Evolutionary conservation across 2,113 vertebrate species (phyloP), one percentile per base, ranked within the genome.

Genomic region (Bufo gargarizans): DNA sequence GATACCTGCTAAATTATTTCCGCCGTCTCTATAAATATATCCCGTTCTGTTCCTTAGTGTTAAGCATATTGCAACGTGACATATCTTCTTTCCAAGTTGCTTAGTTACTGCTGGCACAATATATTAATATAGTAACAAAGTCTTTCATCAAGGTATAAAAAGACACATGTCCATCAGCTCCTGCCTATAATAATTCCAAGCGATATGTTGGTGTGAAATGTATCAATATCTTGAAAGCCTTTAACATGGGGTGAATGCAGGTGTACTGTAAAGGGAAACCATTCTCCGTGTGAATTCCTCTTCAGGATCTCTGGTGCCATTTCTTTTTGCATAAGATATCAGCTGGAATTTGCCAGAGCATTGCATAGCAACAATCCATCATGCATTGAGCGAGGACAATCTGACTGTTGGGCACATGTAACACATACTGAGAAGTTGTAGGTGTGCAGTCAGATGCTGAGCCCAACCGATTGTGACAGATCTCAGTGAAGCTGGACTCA

Each of bases 31-130:
- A 84, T 84, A 84, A 84, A 84, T 84, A 84, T 69, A 61, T 69
- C 49, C 13, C 71, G 47, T 69, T 84, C 20, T 84, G 63, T 69
- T 84, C 82, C 65, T 33, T 84, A 22, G 61, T 69, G 55, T 84
- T 71, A 84, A 71, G 71, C 65, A 69, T 69, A 69, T 71, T 84
- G 19, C 65, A 71, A 17, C 7, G 82, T 84, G 82, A 84, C 82
- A 82, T 82, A 82, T 82, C 20, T 82, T n/a, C 81, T 82, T 82
- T 67, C 81, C 81, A 71, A 84, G 82, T 84, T 84, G 82, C 82
- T 84, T 84, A 84, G 82, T 55, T 84, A 84, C 82, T 55, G 65
- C 49, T 55, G 47, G 49, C 63, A 84, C 63, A 84, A 55, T 84
- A 71, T 71, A 84, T 71, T 84, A 71, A 71, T 84, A 84, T 69